These are phyloP conservation scores for Macrotus californicus DNA, from an alignment of 2,113 vertebrate species.

Conservation along the genomic window DNA sequence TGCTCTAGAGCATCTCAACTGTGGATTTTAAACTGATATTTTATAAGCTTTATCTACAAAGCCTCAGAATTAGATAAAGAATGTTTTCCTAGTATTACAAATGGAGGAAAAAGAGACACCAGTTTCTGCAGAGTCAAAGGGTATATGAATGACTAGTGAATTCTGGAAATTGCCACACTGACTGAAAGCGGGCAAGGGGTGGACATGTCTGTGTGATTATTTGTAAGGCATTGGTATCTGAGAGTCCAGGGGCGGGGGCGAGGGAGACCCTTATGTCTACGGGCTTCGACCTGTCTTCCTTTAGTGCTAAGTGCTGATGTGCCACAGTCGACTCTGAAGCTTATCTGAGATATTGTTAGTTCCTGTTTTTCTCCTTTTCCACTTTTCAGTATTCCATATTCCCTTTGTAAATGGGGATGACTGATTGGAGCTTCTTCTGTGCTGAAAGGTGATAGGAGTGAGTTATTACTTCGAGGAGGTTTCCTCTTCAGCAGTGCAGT, in stretches of 20 bases:
- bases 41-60: background rate
- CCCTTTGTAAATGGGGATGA: background rate
- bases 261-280: fast-evolving
- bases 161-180: background rate
- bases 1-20: background rate
- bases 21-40: background rate
- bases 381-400: background rate
- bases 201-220: background rate
- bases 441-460: background rate
- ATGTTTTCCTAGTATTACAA: background rate
- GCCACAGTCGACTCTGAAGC: background rate
- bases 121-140: background rate
- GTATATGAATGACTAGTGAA: background rate
- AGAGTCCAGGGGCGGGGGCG: fast-evolving
- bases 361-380: background rate
- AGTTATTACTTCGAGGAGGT: background rate
- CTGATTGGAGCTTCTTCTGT: background rate
- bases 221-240: too few species aligned
- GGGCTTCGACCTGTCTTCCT: background rate
- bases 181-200: background rate
- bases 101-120: background rate
- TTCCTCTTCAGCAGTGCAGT: background rate
- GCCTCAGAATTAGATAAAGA: background rate
- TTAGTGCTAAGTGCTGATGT: background rate
- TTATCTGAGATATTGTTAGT: background rate